Percentiles rank a stretch among this genome's conserved stretches.
Conservation (phyloP, 2,888 invertebrate genomes). For the Dicycla oo region DNA sequence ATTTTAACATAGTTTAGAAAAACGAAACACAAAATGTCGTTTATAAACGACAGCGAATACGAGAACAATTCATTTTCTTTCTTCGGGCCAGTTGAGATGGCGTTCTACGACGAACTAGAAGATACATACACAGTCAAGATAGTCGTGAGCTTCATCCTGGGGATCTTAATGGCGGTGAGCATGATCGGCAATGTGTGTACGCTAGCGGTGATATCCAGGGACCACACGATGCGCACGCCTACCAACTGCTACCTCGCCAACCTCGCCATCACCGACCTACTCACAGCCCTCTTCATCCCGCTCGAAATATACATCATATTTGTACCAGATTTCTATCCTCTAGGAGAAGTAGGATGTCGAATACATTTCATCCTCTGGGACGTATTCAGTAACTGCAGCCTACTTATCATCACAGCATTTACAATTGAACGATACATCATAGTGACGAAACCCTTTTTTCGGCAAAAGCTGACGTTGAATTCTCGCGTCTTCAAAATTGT, state of each 20-base stretch:
- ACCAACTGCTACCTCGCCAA: slow-evolving; percentile 96
- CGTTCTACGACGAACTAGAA: slow-evolving; percentile 71
- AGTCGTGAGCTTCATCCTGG: slow-evolving; percentile 88
- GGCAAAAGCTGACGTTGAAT: slow-evolving; percentile 94
- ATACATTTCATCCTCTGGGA: slow-evolving; percentile 94
- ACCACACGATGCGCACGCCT: slow-evolving; percentile 94
- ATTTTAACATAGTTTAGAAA: slow-evolving; percentile 3
- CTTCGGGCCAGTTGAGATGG: slow-evolving; percentile 81
- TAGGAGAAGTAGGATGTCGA: slow-evolving; percentile 94
- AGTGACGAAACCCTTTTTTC: slow-evolving; percentile 95
- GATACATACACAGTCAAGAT: slow-evolving; percentile 88
- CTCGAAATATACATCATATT: slow-evolving; percentile 94
- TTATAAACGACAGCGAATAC: slow-evolving; percentile 67
- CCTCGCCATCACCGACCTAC: slow-evolving; percentile 93
- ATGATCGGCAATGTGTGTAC: slow-evolving; percentile 94
- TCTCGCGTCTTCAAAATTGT: slow-evolving; percentile 94
- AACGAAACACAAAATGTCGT: slow-evolving; percentile 46
- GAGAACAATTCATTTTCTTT: slow-evolving; percentile 79
- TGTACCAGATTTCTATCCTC: slow-evolving; percentile 93
- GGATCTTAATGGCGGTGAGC: slow-evolving; percentile 92
- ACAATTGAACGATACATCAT: slow-evolving; percentile 96
- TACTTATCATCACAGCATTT: slow-evolving; percentile 96
- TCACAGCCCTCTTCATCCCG: slow-evolving; percentile 93
- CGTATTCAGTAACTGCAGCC: slow-evolving; percentile 95
- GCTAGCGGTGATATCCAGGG: slow-evolving; percentile 93